These are phyloP conservation scores for Forbesichthys agassizii DNA, from an alignment of 2,113 vertebrate species.

Conservation along the genomic window DNA sequence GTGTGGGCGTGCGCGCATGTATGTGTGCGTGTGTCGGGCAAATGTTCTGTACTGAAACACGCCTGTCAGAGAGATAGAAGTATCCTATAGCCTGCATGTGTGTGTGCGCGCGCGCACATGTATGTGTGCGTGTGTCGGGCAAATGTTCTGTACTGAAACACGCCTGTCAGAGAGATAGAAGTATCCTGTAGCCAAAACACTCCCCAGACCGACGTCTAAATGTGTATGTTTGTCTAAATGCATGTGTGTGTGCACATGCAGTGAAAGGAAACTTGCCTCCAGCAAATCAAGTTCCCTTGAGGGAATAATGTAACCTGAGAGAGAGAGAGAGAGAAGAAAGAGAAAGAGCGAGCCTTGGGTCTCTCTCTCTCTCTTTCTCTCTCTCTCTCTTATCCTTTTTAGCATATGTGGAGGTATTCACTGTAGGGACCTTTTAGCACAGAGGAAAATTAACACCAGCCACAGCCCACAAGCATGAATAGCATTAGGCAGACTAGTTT, in stretches of 20 bases:
- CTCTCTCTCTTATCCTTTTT: slow-evolving; percentile 12
- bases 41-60: slow-evolving; percentile 45
- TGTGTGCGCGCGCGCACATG: slow-evolving; percentile 6
- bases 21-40: slow-evolving; percentile 27
- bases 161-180: too few relatives aligned
- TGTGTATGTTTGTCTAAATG: too few relatives aligned
- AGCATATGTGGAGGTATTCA: slow-evolving; percentile 29
- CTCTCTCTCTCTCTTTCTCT: slow-evolving; percentile 33
- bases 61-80: slow-evolving; percentile 52
- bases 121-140: background rate
- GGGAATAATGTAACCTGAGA: slow-evolving; percentile 60
- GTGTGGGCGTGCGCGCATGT: background rate
- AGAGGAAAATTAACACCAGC: slow-evolving; percentile 26
- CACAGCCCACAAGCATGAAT: too few relatives aligned
- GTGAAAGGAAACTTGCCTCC: slow-evolving; percentile 50
- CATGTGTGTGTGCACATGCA: too few relatives aligned
- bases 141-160: background rate
- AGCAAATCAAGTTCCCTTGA: slow-evolving; percentile 67
- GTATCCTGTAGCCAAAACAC: too few relatives aligned
- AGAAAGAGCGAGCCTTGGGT: slow-evolving; percentile 52
- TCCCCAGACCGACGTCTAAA: too few relatives aligned
- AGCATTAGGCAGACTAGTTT: too few relatives aligned
- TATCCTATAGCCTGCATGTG: slow-evolving; percentile 49
- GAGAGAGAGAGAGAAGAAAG: slow-evolving; percentile 38
- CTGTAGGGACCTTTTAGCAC: slow-evolving; percentile 21